Base-by-base conservation (phyloP, 1,140 invertebrate species). In the Plectrocnemia conspersa region DNA sequence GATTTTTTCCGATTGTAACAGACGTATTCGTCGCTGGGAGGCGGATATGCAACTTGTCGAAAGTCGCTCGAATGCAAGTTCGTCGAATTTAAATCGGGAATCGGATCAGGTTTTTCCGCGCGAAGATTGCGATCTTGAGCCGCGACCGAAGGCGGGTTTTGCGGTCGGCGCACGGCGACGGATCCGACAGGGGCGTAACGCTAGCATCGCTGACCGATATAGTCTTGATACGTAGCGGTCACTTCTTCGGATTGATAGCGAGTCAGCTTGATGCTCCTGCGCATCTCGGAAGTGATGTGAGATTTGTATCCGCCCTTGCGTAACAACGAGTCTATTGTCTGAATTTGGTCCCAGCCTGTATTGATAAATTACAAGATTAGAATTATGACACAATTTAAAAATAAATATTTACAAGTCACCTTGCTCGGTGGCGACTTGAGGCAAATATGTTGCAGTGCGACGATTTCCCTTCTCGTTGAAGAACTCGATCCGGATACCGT, bases 401-500 rank as follows among this genome's bases (percentile, higher is more conserved):
- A 35, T 46, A 32, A 21, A 16, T 9, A 27, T 42, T 45, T 29
- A n/a, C 48, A 46, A 56, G 64, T 63, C 75, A 93, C 93, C 95
- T 88, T 99, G 97, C 73, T 99, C 96, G 52, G 84, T 82, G 63
- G 96, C 93, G 52, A 99, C 93, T 77, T 98, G 89, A 44, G 97
- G 97, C 68, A 99, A 80, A 76, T 97, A 99, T 63, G 97, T 99
- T 61, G 97, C 96, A 59, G 92, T 97, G 64, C 93, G 83, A 67
- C 93, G 93, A 61, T 86, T 87, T 54, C 96, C 96, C 65, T 93
- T 91, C 66, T 98, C 96, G 73, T 92, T 96, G 52, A 87, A 73
- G 67, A 98, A 99, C 77, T 99, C 95, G 62, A 99, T 99, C 41
- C 96, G 82, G 64, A 99, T 98, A 21, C 97, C 97, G 75, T 99